phyloP scores from a whole-genome alignment of 2,113 vertebrate genomes.

The Ctenomys sociabilis region DNA sequence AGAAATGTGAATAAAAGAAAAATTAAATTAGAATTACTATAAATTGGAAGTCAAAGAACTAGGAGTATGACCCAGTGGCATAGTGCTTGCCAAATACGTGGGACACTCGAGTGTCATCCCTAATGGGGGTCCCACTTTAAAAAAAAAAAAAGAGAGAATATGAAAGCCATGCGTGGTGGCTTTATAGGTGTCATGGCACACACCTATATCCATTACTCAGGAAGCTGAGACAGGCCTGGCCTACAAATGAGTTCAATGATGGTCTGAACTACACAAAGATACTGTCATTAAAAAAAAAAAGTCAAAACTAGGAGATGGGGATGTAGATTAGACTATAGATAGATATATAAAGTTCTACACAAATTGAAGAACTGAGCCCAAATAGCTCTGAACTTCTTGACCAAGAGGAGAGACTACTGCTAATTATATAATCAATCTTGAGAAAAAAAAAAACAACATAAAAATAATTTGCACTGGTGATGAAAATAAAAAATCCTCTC shows the following conservation, averaged over 20 bases:
- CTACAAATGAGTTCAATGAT: no score
- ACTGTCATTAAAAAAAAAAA: not conserved
- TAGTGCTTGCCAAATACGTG: not conserved
- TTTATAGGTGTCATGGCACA: no score
- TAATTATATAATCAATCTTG: slow-evolving; percentile 5
- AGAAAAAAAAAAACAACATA: not conserved
- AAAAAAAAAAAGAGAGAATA: not conserved
- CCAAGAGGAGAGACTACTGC: not conserved
- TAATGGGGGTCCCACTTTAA: not conserved
- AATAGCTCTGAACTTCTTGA: slow-evolving; percentile 32
- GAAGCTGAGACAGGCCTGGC: not conserved
- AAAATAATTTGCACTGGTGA: not conserved
- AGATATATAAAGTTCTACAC: not conserved
- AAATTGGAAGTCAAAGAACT: not conserved
- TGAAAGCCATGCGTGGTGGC: not conserved
- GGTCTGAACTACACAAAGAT: not conserved
- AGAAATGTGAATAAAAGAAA: not conserved
- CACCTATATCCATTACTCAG: not conserved
- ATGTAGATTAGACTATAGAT: not conserved
- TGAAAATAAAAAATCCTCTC: not conserved
- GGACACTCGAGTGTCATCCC: not conserved
- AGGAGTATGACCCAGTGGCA: not conserved
- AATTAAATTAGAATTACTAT: not conserved
- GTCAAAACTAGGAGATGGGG: not conserved
- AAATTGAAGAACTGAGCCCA: not conserved